Evolutionary conservation across 2,888 invertebrate genomes (phyloP).

Genomic region (Stictocephala bisonia): DNA sequence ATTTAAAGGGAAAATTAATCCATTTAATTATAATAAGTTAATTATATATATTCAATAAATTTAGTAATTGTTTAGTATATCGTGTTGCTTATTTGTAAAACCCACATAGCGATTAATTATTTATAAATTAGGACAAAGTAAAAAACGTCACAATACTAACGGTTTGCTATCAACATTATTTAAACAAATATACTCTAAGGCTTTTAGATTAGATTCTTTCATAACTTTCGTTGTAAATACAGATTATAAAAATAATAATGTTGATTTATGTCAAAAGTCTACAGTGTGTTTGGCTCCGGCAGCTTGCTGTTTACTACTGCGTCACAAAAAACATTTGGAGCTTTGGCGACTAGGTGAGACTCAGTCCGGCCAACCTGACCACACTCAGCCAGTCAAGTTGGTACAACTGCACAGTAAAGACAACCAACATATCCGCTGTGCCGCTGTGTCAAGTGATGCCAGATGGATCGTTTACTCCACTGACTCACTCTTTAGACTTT

Average conservation of each 20-base stretch:
- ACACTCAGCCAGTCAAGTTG: slow-evolving; percentile 69
- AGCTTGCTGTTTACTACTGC: slow-evolving; percentile 63
- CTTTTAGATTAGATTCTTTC: too few relatives aligned
- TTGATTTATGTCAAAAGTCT: slow-evolving; percentile 53
- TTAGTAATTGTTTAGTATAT: too few relatives aligned
- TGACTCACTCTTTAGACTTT: slow-evolving; percentile 72
- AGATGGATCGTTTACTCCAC: slow-evolving; percentile 83
- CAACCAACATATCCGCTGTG: slow-evolving; percentile 76
- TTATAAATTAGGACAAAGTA: too few relatives aligned
- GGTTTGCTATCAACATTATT: too few relatives aligned
- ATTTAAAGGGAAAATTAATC: too few relatives aligned
- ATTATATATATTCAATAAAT: too few relatives aligned
- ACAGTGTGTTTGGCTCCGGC: slow-evolving; percentile 61
- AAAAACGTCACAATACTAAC: too few relatives aligned
- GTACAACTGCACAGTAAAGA: slow-evolving; percentile 75
- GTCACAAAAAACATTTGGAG: slow-evolving; percentile 63
- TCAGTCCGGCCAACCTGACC: background rate
- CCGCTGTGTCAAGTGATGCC: slow-evolving; percentile 77
- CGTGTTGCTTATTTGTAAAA: too few relatives aligned
- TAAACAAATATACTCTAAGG: too few relatives aligned
- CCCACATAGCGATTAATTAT: too few relatives aligned
- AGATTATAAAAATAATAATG: background rate
- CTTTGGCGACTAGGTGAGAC: slow-evolving; percentile 62
- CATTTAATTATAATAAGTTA: too few relatives aligned
- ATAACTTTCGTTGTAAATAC: background rate